phyloP scores from a whole-genome alignment of 2,113 vertebrate species.

The Redunca redunca region DNA sequence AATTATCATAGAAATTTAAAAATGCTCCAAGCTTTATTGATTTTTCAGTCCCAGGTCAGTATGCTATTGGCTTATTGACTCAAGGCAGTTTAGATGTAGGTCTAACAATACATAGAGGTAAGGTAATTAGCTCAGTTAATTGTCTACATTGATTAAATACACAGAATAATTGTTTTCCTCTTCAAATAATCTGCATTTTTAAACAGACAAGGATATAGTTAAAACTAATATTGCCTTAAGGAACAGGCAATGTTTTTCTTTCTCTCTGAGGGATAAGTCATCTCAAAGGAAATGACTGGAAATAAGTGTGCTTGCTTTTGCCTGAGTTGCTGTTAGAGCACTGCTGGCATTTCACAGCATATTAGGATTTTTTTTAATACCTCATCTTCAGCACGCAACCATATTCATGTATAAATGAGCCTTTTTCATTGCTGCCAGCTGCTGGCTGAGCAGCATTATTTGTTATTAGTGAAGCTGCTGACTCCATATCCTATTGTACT shows the following conservation, averaged over 20 bases:
- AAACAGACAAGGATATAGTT: background rate
- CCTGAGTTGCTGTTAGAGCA: background rate
- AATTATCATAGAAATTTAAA: background rate
- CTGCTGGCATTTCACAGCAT: background rate
- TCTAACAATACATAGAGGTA: background rate
- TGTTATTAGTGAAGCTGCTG: background rate
- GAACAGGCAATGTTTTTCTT: background rate
- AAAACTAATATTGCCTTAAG: background rate
- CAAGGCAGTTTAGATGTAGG: background rate
- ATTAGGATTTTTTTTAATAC: background rate
- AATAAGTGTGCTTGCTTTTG: background rate
- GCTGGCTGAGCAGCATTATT: background rate
- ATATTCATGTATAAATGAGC: background rate
- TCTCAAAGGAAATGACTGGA: background rate
- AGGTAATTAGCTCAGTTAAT: background rate
- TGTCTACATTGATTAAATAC: background rate
- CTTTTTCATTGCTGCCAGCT: background rate
- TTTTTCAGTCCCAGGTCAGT: background rate
- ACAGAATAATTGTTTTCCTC: background rate
- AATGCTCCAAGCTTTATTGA: background rate
- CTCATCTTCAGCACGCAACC: background rate
- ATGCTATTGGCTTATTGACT: background rate
- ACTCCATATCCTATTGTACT: background rate
- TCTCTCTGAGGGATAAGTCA: background rate
- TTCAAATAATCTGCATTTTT: background rate